Conservation (phyloP, 1,140 invertebrate species). For the Macrocentrus cingulum region DNA sequence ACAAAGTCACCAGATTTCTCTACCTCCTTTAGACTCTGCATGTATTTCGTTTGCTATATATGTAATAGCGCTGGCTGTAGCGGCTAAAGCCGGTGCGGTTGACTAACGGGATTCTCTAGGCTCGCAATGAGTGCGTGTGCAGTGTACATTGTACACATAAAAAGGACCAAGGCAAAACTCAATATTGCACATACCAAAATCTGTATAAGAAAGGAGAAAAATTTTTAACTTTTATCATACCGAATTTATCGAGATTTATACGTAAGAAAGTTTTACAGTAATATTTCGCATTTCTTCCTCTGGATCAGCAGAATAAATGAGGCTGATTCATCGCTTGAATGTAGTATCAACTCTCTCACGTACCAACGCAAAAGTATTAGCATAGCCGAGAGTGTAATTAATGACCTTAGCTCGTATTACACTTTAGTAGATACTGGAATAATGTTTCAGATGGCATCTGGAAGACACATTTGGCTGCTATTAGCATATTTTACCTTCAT, state of each 20-base stretch:
- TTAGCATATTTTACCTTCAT: slow-evolving; percentile 42
- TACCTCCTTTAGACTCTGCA: slow-evolving; percentile 4
- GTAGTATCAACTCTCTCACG: too few species aligned
- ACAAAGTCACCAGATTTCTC: background rate
- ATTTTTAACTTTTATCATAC: too few species aligned
- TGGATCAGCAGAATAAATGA: too few species aligned
- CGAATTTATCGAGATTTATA: too few species aligned
- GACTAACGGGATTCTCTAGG: slow-evolving; percentile 34
- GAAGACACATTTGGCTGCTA: slow-evolving; percentile 44
- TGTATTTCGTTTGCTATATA: slow-evolving; percentile 35
- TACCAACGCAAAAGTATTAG: too few species aligned
- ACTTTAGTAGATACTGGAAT: too few species aligned
- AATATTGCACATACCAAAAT: too few species aligned
- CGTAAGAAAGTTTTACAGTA: background rate
- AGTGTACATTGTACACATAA: slow-evolving; percentile 5
- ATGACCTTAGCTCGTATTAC: too few species aligned
- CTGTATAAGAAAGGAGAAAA: too few species aligned
- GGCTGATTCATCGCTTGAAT: too few species aligned
- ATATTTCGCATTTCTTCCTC: too few species aligned
- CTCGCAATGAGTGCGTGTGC: slow-evolving; percentile 30
- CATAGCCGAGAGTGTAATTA: too few species aligned
- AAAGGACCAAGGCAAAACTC: background rate
- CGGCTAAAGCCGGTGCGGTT: slow-evolving; percentile 15
- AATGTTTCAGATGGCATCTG: slow-evolving; percentile 46
- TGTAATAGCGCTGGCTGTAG: slow-evolving; percentile 36